Evolutionary conservation across 2,888 invertebrate genomes (phyloP).

Genomic region (Caenorhabditis imperialis): DNA sequence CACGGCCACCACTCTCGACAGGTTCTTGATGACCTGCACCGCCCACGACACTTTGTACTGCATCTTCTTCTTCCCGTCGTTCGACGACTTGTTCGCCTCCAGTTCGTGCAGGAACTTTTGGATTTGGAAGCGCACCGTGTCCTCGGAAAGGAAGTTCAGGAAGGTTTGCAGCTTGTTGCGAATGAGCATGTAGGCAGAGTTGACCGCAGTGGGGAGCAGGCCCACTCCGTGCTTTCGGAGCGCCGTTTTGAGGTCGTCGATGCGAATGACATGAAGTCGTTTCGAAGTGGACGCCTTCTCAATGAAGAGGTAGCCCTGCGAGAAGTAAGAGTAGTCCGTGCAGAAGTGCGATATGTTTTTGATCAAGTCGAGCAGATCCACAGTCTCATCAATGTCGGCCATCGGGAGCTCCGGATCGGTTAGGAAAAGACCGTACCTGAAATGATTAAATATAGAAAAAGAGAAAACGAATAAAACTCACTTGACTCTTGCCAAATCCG

Average conservation of each 20-base stretch:
- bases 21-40: constrained; percentile 92
- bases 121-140: constrained; percentile 94
- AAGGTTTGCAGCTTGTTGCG: constrained; percentile 92
- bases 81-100: constrained; percentile 77
- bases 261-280: constrained; percentile 93
- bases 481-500: constrained; percentile 85
- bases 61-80: constrained; percentile 36
- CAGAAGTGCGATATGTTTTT: constrained; percentile 16
- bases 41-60: constrained; percentile 80
- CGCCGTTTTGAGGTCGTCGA: constrained; percentile 94
- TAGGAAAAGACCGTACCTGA: constrained; percentile 61
- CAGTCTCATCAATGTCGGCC: constrained; percentile 95
- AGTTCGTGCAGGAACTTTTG: constrained; percentile 86
- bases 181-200: constrained; percentile 86
- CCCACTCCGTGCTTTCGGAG: constrained; percentile 80
- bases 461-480: constrained; percentile 54
- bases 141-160: constrained; percentile 97
- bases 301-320: constrained; percentile 92
- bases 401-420: constrained; percentile 95
- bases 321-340: constrained; percentile 91
- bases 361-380: constrained; percentile 88
- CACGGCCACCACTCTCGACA: constrained; percentile 91
- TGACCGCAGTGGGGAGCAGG: constrained; percentile 76
- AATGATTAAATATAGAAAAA: too few species aligned
- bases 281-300: constrained; percentile 92